These are phyloP conservation scores for Limanda limanda DNA, from an alignment of 2,113 vertebrate species.

Conservation along the genomic window DNA sequence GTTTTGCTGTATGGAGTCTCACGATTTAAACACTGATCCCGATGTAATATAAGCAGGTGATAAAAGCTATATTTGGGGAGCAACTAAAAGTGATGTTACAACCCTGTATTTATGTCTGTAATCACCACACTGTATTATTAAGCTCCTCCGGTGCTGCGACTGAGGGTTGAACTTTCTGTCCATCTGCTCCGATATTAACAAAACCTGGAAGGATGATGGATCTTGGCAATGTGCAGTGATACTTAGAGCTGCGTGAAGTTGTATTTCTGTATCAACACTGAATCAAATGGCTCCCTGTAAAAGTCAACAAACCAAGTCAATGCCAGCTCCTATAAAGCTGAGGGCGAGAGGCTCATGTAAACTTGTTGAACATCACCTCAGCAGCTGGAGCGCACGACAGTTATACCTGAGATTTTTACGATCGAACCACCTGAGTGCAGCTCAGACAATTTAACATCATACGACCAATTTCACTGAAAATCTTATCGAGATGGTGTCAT, in stretches of 20 bases:
- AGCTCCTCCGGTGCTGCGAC: not conserved
- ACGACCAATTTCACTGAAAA: not conserved
- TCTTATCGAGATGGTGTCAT: not conserved
- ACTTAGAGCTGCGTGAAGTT: conserved; percentile 42
- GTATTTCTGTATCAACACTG: conserved; percentile 48
- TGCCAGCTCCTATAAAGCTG: conserved; percentile 40
- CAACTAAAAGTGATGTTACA: conserved; percentile 25
- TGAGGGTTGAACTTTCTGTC: conserved; percentile 21
- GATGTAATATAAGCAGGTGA: conserved; percentile 15
- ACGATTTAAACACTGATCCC: conserved; percentile 38
- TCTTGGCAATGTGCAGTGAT: conserved; percentile 31
- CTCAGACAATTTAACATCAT: not conserved
- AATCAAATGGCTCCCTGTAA: conserved; percentile 43
- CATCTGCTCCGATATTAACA: conserved; percentile 39
- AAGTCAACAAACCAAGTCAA: conserved; percentile 55
- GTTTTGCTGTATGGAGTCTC: conserved; percentile 12
- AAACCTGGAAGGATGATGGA: conserved; percentile 27
- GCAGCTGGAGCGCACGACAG: conserved; percentile 16
- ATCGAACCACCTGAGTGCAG: not conserved
- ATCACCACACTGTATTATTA: conserved; percentile 15
- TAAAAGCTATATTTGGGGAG: conserved; percentile 39
- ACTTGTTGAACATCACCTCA: conserved; percentile 15
- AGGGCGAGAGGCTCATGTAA: conserved; percentile 18
- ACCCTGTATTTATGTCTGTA: conserved; percentile 50
- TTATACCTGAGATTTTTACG: conserved; percentile 26